Evolutionary conservation across 1,140 invertebrate species (phyloP), one percentile per base, ranked within the genome.

Genomic region (Helicorthomorpha holstii): DNA sequence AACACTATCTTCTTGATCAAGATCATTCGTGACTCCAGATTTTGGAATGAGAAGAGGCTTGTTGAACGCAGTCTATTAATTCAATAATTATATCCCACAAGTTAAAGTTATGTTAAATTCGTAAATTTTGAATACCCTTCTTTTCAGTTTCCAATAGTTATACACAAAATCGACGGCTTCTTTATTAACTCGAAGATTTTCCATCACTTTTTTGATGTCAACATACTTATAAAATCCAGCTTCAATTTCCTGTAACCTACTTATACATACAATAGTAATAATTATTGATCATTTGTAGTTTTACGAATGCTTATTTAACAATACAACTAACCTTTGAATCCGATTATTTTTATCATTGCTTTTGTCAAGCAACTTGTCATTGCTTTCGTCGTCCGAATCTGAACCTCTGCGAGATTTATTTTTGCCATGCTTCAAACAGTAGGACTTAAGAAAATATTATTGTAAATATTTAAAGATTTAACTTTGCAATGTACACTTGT

Each of bases 71-170:
- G 85, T 79, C 78, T 80, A 59, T 42, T 67, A 63, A 57, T 52
- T 25, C 56, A 56, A 46, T 27, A 44, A 53, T 54, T 51, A 46
- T 14, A 1, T 23, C 14, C n/a, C 41, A 44, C 22, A 53, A 54
- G 23, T 25, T 12, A 19, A 41, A 41, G 19, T 41, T 12, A 12
- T 41, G 19, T 41, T 12, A 41, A 41, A 19, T 12, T 41, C 19
- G 38, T 19, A 41, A 41, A 41, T 12, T 12, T 41, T 22, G 60
- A 51, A 60, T 58, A 70, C 69, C 59, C 61, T 66, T 66, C 92
- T 75, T 64, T 96, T 96, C 23, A 97, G 67, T 67, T 93, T 92
- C 92, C 92, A 96, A 66, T 92, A 96, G 63, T 89, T 83, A 66
- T 83, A 91, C 61, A 95, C 86, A 57, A 82, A 81, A 55, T 82